Evolutionary conservation across 2,113 vertebrate genomes (phyloP).

Genomic region (Pluvianellus socialis): DNA sequence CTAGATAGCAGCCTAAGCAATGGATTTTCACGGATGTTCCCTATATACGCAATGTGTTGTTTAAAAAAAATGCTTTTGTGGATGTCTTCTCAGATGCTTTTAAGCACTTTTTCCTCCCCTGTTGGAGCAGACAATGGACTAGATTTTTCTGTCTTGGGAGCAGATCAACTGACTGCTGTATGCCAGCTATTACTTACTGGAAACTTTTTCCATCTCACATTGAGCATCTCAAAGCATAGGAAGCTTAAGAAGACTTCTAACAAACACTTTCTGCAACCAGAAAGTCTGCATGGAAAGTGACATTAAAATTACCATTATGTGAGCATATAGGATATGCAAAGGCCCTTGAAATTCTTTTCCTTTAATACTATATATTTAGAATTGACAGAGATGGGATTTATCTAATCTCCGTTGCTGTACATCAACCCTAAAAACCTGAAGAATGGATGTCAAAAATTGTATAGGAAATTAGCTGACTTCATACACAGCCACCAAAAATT

Average conservation of each 20-base stretch:
- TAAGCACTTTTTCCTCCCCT: not conserved
- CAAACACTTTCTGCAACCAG: not conserved
- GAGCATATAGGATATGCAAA: not conserved
- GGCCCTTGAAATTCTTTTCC: not conserved
- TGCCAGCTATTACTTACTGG: not conserved
- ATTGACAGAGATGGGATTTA: not conserved
- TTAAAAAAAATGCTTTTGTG: not conserved
- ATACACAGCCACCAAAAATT: not conserved
- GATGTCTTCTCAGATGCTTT: not conserved
- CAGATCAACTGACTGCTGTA: not conserved
- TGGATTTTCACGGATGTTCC: not conserved
- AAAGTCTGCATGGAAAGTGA: not conserved
- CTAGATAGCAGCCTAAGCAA: not conserved
- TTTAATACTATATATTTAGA: not conserved
- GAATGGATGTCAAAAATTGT: not conserved
- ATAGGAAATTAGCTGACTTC: not conserved
- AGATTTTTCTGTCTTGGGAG: constrained; percentile 1
- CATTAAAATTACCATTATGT: not conserved
- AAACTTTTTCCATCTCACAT: constrained; percentile 3
- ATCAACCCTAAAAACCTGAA: not conserved
- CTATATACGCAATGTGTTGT: not conserved
- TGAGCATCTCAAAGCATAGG: not conserved
- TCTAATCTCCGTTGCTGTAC: not conserved
- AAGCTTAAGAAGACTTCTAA: not conserved
- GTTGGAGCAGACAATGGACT: not conserved